phyloP scores from a whole-genome alignment of 2,888 invertebrate species.

The Philereme vetulata region DNA sequence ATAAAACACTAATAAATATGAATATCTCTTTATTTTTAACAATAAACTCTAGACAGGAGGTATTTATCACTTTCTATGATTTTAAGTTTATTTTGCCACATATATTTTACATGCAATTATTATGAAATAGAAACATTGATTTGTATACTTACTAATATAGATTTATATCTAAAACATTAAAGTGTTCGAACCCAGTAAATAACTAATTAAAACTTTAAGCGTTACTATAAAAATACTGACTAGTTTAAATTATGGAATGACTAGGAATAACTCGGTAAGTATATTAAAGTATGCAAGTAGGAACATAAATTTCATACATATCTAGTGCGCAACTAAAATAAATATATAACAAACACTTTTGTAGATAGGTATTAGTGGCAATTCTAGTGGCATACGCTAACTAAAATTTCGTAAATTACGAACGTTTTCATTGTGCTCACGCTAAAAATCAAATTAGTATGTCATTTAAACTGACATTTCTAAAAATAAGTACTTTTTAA shows the following conservation, averaged over 20 bases:
- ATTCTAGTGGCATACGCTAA: too few relatives aligned
- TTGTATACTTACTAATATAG: slow-evolving; percentile 6
- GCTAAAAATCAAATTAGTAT: too few relatives aligned
- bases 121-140: slow-evolving; percentile 10
- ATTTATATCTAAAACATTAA: slow-evolving; percentile 1
- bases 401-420: too few relatives aligned
- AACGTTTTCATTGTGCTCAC: too few relatives aligned
- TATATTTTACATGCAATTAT: slow-evolving; percentile 22
- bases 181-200: slow-evolving; percentile 3
- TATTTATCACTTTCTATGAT: slow-evolving; percentile 59
- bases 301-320: background rate
- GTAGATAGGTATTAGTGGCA: too few relatives aligned
- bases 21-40: slow-evolving; percentile 80
- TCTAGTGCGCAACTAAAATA: background rate
- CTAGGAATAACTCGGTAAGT: background rate
- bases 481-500: too few relatives aligned
- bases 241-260: slow-evolving; percentile 7
- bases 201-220: slow-evolving; percentile 31
- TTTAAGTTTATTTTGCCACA: slow-evolving; percentile 32
- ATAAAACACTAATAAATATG: slow-evolving; percentile 57
- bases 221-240: slow-evolving; percentile 21
- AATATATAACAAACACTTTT: too few relatives aligned
- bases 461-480: too few relatives aligned
- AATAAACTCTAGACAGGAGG: slow-evolving; percentile 80
- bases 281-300: background rate